Percentiles rank a stretch among this genome's conserved stretches.
phyloP scores from a whole-genome alignment of 2,888 invertebrate species.

The Tromatobia lineatoria region DNA sequence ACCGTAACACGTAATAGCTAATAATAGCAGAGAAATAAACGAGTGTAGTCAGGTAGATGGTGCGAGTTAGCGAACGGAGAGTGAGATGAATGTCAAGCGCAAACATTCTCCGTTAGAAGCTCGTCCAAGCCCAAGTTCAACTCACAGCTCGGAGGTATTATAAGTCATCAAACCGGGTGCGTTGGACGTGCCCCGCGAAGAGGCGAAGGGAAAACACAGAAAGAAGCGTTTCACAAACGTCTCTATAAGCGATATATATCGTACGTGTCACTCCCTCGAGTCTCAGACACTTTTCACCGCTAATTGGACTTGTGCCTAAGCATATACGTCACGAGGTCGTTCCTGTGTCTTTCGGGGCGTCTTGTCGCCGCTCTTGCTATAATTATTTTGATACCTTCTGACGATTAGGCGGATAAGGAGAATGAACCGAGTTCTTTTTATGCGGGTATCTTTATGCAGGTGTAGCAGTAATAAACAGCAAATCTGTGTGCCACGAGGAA shows the following conservation, averaged over 20 bases:
- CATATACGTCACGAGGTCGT: not conserved
- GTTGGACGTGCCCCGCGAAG: slow-evolving; percentile 10
- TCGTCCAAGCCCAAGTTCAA: slow-evolving; percentile 35
- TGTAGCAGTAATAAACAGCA: not conserved
- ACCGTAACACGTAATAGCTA: not conserved
- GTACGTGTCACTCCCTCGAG: slow-evolving; percentile 4
- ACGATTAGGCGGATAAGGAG: slow-evolving; percentile 23
- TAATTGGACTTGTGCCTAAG: slow-evolving; percentile 43
- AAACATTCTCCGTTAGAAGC: slow-evolving; percentile 10
- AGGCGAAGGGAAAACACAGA: not conserved
- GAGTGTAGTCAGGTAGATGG: not conserved
- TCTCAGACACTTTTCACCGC: slow-evolving; percentile 40
- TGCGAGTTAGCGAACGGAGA: slow-evolving; percentile 30
- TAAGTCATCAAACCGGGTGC: slow-evolving; percentile 27
- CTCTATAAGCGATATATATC: slow-evolving; percentile 25
- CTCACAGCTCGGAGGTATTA: not conserved
- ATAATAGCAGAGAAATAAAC: not conserved
- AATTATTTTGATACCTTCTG: slow-evolving; percentile 39
- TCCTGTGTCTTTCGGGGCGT: not conserved
- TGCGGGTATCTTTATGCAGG: slow-evolving; percentile 5
- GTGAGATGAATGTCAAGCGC: slow-evolving; percentile 52
- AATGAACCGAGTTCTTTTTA: slow-evolving; percentile 28
- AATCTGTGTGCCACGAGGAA: slow-evolving; percentile 2
- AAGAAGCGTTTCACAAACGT: slow-evolving; percentile 36
- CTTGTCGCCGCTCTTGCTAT: not conserved